Conservation (phyloP, 2,888 invertebrate species). For the Acanthacorydalis orientalis region DNA sequence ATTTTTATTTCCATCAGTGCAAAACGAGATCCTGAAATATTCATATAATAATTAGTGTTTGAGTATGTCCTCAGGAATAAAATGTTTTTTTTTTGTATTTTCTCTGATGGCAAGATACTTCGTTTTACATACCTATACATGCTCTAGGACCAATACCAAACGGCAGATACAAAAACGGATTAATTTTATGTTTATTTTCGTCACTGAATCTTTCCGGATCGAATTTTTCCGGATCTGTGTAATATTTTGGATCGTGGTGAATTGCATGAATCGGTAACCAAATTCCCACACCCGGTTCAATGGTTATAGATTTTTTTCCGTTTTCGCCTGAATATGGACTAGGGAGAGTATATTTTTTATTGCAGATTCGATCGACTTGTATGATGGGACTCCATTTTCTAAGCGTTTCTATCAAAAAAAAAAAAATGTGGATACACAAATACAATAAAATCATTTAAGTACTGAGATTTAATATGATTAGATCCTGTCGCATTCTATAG, state of each 20-base stretch:
- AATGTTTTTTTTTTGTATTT: not conserved
- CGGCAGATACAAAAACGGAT: slow-evolving; percentile 29
- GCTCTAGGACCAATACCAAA: slow-evolving; percentile 25
- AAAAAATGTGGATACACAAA: too few relatives aligned
- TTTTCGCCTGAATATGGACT: slow-evolving; percentile 12
- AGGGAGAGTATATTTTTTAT: slow-evolving; percentile 27
- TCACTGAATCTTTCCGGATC: slow-evolving; percentile 31
- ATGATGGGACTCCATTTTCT: slow-evolving; percentile 32
- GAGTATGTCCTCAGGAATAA: too few relatives aligned
- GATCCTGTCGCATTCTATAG: too few relatives aligned
- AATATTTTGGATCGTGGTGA: slow-evolving; percentile 26
- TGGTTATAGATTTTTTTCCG: not conserved
- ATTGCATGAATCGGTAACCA: slow-evolving; percentile 22
- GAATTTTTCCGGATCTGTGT: slow-evolving; percentile 31
- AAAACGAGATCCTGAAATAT: slow-evolving; percentile 2
- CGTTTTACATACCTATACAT: slow-evolving; percentile 16
- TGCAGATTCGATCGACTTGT: slow-evolving; percentile 31
- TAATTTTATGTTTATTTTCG: slow-evolving; percentile 28
- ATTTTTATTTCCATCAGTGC: slow-evolving; percentile 3
- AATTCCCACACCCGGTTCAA: slow-evolving; percentile 19
- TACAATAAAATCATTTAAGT: too few relatives aligned
- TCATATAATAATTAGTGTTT: not conserved
- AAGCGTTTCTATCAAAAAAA: slow-evolving; percentile 25
- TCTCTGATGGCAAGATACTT: too few relatives aligned
- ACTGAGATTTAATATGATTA: too few relatives aligned